Evolutionary conservation across 2,888 invertebrate species (phyloP).

Genomic region (Acleris emargana): DNA sequence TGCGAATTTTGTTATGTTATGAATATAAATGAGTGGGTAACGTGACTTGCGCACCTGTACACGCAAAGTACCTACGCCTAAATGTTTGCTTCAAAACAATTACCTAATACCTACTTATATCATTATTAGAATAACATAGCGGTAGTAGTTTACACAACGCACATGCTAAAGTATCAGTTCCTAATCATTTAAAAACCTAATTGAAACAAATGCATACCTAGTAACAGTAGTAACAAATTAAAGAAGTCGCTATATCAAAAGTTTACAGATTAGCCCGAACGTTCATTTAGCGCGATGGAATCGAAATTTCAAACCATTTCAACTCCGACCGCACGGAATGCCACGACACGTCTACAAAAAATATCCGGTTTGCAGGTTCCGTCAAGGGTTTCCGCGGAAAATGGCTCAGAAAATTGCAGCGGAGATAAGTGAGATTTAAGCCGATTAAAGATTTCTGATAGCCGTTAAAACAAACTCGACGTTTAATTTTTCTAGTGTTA

Average conservation of each 20-base stretch:
- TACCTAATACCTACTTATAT: too few species aligned
- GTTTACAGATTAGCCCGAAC: too few species aligned
- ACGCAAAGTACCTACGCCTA: neutral
- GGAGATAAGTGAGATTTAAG: slow-evolving; percentile 21
- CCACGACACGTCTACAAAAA: slow-evolving; percentile 32
- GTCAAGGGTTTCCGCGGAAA: slow-evolving; percentile 15
- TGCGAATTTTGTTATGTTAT: slow-evolving; percentile 11
- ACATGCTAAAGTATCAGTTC: too few species aligned
- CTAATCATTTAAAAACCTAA: too few species aligned
- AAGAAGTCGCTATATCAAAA: too few species aligned
- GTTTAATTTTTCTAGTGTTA: too few species aligned
- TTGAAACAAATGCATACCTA: too few species aligned
- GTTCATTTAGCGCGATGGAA: slow-evolving; percentile 7
- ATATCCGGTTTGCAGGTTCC: slow-evolving; percentile 28
- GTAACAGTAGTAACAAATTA: too few species aligned
- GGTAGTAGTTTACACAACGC: too few species aligned
- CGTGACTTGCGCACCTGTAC: slow-evolving; percentile 1
- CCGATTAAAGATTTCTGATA: slow-evolving; percentile 30
- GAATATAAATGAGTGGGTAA: slow-evolving; percentile 13
- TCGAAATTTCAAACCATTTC: slow-evolving; percentile 18
- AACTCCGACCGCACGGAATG: slow-evolving; percentile 17
- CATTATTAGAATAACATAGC: too few species aligned
- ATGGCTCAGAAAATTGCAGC: slow-evolving; percentile 24
- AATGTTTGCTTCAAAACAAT: too few species aligned
- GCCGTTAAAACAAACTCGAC: slow-evolving; percentile 6